Percentiles rank a stretch among this genome's conserved stretches.
These are phyloP conservation scores for Nixonia krombeini DNA, from an alignment of 1,140 invertebrate genomes.

Conservation along the genomic window DNA sequence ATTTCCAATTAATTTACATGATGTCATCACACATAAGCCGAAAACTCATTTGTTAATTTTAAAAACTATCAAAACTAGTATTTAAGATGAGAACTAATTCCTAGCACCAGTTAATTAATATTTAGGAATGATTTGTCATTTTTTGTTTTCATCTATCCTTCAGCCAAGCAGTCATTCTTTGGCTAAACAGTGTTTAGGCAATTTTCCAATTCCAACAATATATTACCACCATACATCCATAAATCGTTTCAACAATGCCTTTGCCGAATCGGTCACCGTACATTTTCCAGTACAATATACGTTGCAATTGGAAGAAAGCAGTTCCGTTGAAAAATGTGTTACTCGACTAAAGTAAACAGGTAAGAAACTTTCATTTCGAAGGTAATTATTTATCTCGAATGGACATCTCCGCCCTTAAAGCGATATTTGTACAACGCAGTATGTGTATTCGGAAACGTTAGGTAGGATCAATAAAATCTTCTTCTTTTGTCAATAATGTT, in stretches of 20 bases:
- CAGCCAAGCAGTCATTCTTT: too few relatives aligned
- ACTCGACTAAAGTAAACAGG: conserved; percentile 35
- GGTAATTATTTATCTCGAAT: conserved; percentile 41
- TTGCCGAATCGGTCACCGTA: conserved; percentile 1
- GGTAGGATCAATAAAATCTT: conserved; percentile 48
- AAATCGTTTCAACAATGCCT: background rate
- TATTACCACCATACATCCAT: background rate
- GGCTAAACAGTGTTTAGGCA: background rate
- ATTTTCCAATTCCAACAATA: background rate
- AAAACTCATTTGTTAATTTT: too few relatives aligned
- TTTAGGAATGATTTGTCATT: too few relatives aligned
- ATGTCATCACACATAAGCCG: too few relatives aligned
- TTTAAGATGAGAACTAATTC: too few relatives aligned
- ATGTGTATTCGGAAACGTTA: conserved; percentile 46
- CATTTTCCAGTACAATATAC: conserved; percentile 37
- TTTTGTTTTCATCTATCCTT: too few relatives aligned
- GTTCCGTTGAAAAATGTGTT: conserved; percentile 31
- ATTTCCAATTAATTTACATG: too few relatives aligned
- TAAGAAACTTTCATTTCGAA: conserved; percentile 44
- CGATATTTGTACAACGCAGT: conserved; percentile 36
- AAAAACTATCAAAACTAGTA: too few relatives aligned
- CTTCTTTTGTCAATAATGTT: conserved; percentile 46
- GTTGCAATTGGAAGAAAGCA: conserved; percentile 23
- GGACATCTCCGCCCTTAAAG: conserved; percentile 32
- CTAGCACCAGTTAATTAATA: too few relatives aligned